phyloP scores from a whole-genome alignment of 2,113 vertebrate genomes.

The Rhinolophus sinicus region DNA sequence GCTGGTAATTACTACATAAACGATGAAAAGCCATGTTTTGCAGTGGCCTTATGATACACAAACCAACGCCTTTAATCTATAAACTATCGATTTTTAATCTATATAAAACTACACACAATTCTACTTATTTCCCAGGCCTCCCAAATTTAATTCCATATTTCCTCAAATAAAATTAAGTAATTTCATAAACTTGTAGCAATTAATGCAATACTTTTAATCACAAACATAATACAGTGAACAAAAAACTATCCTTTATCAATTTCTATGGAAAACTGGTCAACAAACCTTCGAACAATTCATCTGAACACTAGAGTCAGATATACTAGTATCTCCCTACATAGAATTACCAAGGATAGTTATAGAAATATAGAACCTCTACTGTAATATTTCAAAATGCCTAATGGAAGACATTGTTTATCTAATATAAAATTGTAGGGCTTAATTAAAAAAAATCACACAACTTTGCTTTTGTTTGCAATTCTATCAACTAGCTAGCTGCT shows the following conservation, averaged over 20 bases:
- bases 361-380: neutral
- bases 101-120: neutral
- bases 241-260: neutral
- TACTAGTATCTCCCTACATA: neutral
- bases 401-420: neutral
- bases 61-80: neutral
- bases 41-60: neutral
- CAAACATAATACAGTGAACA: neutral
- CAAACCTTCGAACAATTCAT: conserved; percentile 2
- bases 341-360: neutral
- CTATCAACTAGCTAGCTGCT: neutral
- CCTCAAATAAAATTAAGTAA: conserved; percentile 25
- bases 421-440: neutral
- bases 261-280: conserved; percentile 16
- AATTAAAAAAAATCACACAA: neutral
- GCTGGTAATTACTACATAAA: neutral
- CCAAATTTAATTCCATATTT: conserved; percentile 15
- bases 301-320: neutral
- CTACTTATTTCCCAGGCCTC: neutral
- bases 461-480: neutral
- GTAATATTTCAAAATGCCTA: conserved; percentile 18
- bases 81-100: too few relatives aligned
- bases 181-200: conserved; percentile 28
- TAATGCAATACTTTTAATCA: neutral
- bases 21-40: neutral